Evolutionary conservation across 2,888 invertebrate genomes (phyloP).

Genomic region (Pterostichus madidus): DNA sequence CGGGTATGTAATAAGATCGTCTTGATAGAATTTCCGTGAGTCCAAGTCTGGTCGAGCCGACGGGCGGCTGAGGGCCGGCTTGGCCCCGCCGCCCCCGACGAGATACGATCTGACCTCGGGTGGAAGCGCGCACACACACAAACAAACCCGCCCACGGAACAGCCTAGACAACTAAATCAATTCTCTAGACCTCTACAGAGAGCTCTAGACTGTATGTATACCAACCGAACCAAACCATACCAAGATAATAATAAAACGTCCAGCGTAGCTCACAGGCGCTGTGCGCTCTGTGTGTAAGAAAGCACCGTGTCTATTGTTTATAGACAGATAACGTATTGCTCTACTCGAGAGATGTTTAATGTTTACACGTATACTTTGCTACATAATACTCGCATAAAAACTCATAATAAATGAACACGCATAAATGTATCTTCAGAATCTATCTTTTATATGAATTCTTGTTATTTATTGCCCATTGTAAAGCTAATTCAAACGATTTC

Average conservation of each 20-base stretch:
- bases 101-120: conserved; percentile 65
- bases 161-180: conserved; percentile 78
- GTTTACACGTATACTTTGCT: conserved; percentile 47
- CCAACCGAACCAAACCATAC: conserved; percentile 5
- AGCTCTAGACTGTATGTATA: conserved; percentile 26
- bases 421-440: conserved; percentile 43
- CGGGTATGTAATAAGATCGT: too few relatives aligned
- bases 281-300: background rate
- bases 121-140: conserved; percentile 73
- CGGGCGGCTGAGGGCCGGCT: conserved; percentile 56
- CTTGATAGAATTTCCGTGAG: background rate
- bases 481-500: background rate
- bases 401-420: conserved; percentile 4
- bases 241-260: conserved; percentile 59
- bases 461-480: conserved; percentile 49
- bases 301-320: conserved; percentile 55
- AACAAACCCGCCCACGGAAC: conserved; percentile 76
- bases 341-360: conserved; percentile 50
- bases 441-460: conserved; percentile 36
- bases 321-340: conserved; percentile 64
- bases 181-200: conserved; percentile 71
- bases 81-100: conserved; percentile 61
- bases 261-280: conserved; percentile 45
- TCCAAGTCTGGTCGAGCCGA: conserved; percentile 26
- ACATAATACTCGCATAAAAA: conserved; percentile 28